phyloP scores from a whole-genome alignment of 1,140 invertebrate genomes.

The Teleogryllus occipitalis region DNA sequence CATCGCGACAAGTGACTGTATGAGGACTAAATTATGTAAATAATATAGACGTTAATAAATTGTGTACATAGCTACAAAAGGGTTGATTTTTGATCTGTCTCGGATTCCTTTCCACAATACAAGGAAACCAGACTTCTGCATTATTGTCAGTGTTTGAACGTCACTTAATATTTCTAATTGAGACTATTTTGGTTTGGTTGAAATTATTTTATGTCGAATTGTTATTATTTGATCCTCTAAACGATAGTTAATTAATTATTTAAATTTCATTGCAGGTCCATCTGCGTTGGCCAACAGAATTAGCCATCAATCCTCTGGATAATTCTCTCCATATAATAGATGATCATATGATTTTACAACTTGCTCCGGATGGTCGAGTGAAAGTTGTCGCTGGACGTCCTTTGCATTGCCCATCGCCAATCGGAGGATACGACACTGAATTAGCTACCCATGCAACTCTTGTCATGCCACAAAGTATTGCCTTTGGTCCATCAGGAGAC shows the following conservation, averaged over 20 bases:
- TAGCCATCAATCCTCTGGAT: conserved; percentile 88
- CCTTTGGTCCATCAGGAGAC: conserved; percentile 90
- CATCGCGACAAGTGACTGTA: no score
- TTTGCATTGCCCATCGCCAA: conserved; percentile 75
- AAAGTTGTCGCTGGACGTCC: conserved; percentile 88
- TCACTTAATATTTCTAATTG: no score
- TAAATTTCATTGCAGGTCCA: conserved; percentile 53
- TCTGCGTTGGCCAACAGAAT: conserved; percentile 87
- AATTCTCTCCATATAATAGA: conserved; percentile 92
- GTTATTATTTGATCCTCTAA: neutral
- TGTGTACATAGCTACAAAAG: no score
- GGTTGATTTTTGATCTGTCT: no score
- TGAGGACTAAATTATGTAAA: no score
- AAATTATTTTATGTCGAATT: neutral
- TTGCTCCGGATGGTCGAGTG: conserved; percentile 81
- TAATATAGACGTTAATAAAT: no score
- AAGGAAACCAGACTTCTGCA: no score
- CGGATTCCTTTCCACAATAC: no score
- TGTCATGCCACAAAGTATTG: conserved; percentile 80
- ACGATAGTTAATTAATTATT: neutral
- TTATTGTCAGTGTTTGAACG: no score
- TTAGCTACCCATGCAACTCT: conserved; percentile 41
- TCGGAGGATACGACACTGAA: conserved; percentile 42
- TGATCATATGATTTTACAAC: conserved; percentile 86
- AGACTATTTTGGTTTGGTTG: no score